Percentiles rank a stretch among this genome's conserved stretches.
These are phyloP conservation scores for Austrofundulus limnaeus DNA, from an alignment of 2,113 vertebrate species.

Conservation along the genomic window DNA sequence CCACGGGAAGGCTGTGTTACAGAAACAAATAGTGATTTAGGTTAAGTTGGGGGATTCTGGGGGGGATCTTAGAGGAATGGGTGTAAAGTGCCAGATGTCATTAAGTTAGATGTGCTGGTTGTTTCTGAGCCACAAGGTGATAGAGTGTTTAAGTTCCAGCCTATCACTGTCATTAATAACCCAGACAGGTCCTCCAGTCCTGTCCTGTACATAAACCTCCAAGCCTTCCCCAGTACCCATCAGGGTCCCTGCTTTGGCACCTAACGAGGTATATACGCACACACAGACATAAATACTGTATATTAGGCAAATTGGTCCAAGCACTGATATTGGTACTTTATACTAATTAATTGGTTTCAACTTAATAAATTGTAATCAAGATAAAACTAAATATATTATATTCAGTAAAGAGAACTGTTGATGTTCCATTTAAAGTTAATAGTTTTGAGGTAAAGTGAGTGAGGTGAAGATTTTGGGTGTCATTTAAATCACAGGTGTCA, in stretches of 20 bases:
- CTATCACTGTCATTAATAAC: constrained; percentile 73
- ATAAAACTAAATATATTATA: too few relatives aligned
- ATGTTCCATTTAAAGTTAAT: too few relatives aligned
- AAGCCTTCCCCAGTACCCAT: constrained; percentile 40
- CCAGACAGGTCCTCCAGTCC: constrained; percentile 58
- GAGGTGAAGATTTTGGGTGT: too few relatives aligned
- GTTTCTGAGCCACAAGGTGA: constrained; percentile 54
- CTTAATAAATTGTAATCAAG: too few relatives aligned
- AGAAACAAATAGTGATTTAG: constrained; percentile 9
- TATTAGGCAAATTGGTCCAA: too few relatives aligned
- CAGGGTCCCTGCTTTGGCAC: not conserved
- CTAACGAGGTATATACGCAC: not conserved
- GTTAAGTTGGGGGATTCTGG: not conserved
- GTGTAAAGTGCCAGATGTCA: constrained; percentile 56
- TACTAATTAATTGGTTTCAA: too few relatives aligned
- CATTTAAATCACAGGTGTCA: too few relatives aligned
- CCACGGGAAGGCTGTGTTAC: constrained; percentile 15
- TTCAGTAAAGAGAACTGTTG: too few relatives aligned
- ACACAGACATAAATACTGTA: not conserved
- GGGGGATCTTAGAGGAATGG: not conserved
- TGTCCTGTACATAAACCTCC: constrained; percentile 59
- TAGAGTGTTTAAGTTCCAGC: constrained; percentile 71
- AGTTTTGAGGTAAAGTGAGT: too few relatives aligned
- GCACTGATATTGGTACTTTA: too few relatives aligned
- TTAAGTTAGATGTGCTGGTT: constrained; percentile 58